These are phyloP conservation scores for Notarius quadriscutis DNA, from an alignment of 2,113 vertebrate species.

Conservation along the genomic window DNA sequence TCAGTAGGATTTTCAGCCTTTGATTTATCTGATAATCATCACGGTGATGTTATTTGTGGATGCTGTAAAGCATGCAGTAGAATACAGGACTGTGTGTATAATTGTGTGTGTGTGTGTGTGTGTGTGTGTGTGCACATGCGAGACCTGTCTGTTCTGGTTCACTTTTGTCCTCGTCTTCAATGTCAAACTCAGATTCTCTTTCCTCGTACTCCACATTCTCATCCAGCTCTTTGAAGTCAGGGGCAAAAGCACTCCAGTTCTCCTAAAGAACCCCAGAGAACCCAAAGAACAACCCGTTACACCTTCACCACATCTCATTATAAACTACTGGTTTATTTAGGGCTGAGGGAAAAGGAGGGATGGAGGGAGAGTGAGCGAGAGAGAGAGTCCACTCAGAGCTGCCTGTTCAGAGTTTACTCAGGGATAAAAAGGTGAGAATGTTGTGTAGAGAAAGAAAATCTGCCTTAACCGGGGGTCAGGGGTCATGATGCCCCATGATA, in stretches of 20 bases:
- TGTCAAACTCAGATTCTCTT: constrained; percentile 96
- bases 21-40: not conserved
- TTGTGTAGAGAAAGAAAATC: no score
- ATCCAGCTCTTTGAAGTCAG: constrained; percentile 97
- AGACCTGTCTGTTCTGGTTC: constrained; percentile 95
- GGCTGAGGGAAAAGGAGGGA: no score
- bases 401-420: no score
- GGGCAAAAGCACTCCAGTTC: constrained; percentile 99
- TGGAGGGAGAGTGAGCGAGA: no score
- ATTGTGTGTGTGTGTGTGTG: not conserved
- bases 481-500: no score
- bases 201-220: constrained; percentile 99
- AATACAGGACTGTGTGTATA: not conserved
- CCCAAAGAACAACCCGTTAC: not conserved
- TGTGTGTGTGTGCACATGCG: constrained; percentile 1
- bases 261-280: constrained; percentile 74
- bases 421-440: no score
- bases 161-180: constrained; percentile 98
- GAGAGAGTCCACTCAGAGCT: no score
- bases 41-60: not conserved
- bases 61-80: not conserved
- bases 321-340: not conserved
- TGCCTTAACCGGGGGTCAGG: no score
- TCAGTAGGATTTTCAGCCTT: not conserved
- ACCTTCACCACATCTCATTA: not conserved